Base-by-base conservation (phyloP, 2,888 invertebrate species). In the Rhorus exstirpatorius region DNA sequence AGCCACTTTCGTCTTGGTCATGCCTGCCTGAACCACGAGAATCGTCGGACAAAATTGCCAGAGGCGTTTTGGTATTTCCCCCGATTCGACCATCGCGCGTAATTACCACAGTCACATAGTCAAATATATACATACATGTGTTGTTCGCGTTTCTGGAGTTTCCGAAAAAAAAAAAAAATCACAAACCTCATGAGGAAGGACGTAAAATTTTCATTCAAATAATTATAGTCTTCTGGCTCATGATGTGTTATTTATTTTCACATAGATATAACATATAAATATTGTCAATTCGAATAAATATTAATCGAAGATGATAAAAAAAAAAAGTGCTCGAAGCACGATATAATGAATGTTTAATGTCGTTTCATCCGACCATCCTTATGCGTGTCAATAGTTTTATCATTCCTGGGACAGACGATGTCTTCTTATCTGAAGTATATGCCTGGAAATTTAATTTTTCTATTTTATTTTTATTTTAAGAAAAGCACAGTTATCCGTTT, bases 11-110 rank as follows among this genome's bases (percentile, higher is more conserved):
- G 17, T 63, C 51, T 58, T 17, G 19, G 76, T 77, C 61, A 68
- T 55, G 65, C 70, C 41, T 21, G 51, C 17, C 44, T 4, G 46
- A 68, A 49, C 63, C 26, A 71, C 76, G 71, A 71, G 49, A 71
- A 65, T 67, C 49, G 41, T 53, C 26, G 46, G 38, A 38, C 14
- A 17, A 35, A 38, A 14, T 31, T 49, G 19, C 58, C 14, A 14
- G 14, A 46, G 26, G 60, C 65, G 12, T 38, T 75, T 71, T 58
- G 81, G 76, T 65, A 71, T 81, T 81, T 81, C 71, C 76, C 71
- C 19, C 63, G 53, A 19, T 81, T 81, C 71, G 70, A 71, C 19
- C 63, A 44, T n/a, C 41, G 21, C 31, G 31, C 55, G 44, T 74
- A 61, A 74, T 67, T 74, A 68, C 51, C 35, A 26, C 51, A 53